phyloP scores from a whole-genome alignment of 2,113 vertebrate genomes.

The Pogona vitticeps region DNA sequence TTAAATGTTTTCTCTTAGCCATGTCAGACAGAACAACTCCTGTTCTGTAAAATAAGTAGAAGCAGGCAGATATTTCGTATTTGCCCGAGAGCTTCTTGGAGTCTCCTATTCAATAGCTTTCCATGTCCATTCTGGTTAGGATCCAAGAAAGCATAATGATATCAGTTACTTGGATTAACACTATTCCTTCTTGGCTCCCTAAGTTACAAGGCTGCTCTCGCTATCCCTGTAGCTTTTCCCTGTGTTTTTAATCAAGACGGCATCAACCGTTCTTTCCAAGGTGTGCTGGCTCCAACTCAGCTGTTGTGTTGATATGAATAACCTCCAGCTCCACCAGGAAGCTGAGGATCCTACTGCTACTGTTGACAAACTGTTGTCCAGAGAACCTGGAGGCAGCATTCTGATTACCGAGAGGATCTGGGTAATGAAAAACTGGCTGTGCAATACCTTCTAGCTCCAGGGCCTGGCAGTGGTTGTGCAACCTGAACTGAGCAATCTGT shows the following conservation, averaged over 20 bases:
- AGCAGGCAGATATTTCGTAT: not conserved
- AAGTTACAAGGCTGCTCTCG: not conserved
- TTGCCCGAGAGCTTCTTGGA: not conserved
- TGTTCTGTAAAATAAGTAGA: not conserved
- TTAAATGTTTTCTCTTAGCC: not conserved
- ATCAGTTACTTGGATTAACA: not conserved
- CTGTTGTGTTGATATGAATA: not conserved
- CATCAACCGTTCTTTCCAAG: constrained; percentile 21
- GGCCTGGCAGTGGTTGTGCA: not conserved
- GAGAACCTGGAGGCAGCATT: not conserved
- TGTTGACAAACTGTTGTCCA: not conserved
- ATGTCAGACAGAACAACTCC: not conserved
- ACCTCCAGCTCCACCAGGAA: constrained; percentile 10
- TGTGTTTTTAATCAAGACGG: not conserved
- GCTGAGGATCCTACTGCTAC: not conserved
- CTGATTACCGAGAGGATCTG: not conserved
- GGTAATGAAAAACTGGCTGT: constrained; percentile 17
- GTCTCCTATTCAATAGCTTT: not conserved
- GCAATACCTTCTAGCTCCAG: constrained; percentile 24
- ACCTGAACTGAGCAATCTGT: constrained; percentile 11
- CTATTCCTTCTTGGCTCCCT: not conserved
- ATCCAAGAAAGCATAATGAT: not conserved
- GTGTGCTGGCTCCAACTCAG: not conserved
- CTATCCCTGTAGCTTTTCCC: constrained; percentile 4
- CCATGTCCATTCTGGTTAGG: not conserved